phyloP scores from a whole-genome alignment of 1,140 invertebrate genomes.

The Scaptomyza pallida region DNA sequence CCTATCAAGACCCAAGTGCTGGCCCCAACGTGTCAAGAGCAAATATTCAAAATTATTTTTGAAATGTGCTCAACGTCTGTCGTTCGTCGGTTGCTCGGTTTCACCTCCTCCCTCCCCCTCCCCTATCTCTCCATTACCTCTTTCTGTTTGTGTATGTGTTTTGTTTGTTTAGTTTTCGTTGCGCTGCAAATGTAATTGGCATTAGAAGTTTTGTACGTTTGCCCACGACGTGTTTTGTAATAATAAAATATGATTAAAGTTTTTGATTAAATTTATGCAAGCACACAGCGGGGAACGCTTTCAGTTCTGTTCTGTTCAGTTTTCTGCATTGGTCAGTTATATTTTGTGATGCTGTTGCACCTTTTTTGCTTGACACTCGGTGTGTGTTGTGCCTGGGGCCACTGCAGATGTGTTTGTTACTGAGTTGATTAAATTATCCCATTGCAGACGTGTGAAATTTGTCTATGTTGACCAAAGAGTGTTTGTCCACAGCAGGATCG shows the following conservation, averaged over 20 bases:
- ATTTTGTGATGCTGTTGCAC: slow-evolving; percentile 38
- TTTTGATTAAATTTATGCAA: slow-evolving; percentile 83
- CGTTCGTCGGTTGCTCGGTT: slow-evolving; percentile 14
- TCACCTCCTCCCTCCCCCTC: neutral
- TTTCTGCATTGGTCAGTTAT: slow-evolving; percentile 33
- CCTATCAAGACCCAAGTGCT: slow-evolving; percentile 5
- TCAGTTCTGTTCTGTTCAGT: slow-evolving; percentile 7
- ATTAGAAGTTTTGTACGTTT: slow-evolving; percentile 72
- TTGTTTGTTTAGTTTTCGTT: slow-evolving; percentile 76
- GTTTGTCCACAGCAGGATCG: neutral
- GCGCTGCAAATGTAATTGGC: slow-evolving; percentile 78
- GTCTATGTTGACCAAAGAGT: slow-evolving; percentile 27
- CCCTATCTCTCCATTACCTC: slow-evolving; percentile 1
- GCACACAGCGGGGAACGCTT: slow-evolving; percentile 54
- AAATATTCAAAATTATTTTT: slow-evolving; percentile 82
- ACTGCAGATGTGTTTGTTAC: slow-evolving; percentile 70
- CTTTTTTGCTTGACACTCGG: slow-evolving; percentile 20
- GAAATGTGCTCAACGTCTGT: slow-evolving; percentile 68
- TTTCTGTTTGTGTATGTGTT: slow-evolving; percentile 51
- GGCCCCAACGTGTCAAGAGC: slow-evolving; percentile 78
- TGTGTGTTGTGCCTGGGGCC: slow-evolving; percentile 14
- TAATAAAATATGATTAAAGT: slow-evolving; percentile 83
- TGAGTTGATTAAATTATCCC: slow-evolving; percentile 76
- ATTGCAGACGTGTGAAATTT: slow-evolving; percentile 72
- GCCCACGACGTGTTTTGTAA: slow-evolving; percentile 78